Evolutionary conservation across 2,888 invertebrate genomes (phyloP), one percentile per base, ranked within the genome.

Genomic region (Leptopilina syphax): DNA sequence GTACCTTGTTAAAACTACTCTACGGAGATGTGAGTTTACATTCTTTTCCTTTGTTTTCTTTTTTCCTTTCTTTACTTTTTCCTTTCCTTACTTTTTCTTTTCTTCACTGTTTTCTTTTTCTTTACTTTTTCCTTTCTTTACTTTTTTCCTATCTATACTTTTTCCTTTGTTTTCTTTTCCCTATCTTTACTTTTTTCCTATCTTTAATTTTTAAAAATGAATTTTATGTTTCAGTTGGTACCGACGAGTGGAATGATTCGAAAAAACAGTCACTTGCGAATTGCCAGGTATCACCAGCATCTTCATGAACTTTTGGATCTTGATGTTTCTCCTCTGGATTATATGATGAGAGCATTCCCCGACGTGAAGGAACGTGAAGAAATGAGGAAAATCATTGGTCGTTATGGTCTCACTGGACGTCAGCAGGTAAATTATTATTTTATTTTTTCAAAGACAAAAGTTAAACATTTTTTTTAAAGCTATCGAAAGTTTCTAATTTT

Each of bases 271-370:
- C 99, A 99, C 94, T 93, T 99, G 90, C 96, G 98, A 85, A 98
- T 99, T 88, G 99, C 98, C 2, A 95, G 99, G 87, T 99, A 99
- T 93, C 99, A 99, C 92, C 99, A 99, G 93, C 99, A 99, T 93
- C 93, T 99, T 88, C 98, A 98, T 89, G 99, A 99, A 92, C 93
- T 98, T 82, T 93, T 99, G 41, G 99, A 99, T 92, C 93, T 99
- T 90, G 98, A 99, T 90, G 93, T 97, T 86, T 97, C 98, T 34
- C 99, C 99, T 10, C 93, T 99, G 65, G 99, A 99, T 87, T 99
- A 99, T 93, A 99, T 99, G 99, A 96, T 99, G 97, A 96, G 95
- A 89, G 95, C 96, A 87, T 99, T 98, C 92, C 99, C 99, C 0
- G 98, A 97, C 12, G 96, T 99, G 8, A 98, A 99, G 88, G 99